Evolutionary conservation across 2,888 invertebrate species (phyloP).

Genomic region (Calameuta pallipes): DNA sequence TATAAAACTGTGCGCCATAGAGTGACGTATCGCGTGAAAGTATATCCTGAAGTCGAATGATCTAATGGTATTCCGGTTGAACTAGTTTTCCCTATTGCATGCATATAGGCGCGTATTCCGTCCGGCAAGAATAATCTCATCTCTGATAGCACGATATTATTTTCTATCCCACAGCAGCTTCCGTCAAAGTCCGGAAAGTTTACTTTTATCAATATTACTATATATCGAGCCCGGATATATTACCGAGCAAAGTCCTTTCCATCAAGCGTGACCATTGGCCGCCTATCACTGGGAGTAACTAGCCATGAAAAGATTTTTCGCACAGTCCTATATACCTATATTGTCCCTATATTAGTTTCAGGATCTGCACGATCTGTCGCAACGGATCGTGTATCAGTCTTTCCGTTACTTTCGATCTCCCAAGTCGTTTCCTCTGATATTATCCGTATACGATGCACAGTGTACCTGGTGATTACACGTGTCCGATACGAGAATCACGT

Average conservation of each 20-base stretch:
- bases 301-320: constrained; percentile 9
- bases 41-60: constrained; percentile 7
- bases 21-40: constrained; percentile 1
- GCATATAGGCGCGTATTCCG: neutral
- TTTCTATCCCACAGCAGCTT: neutral
- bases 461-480: neutral
- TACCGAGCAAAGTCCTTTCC: constrained; percentile 26
- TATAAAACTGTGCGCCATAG: constrained; percentile 1
- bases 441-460: neutral
- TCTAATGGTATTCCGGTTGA: neutral
- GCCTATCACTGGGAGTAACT: constrained; percentile 46
- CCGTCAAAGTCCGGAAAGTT: neutral
- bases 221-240: neutral
- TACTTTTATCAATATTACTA: neutral
- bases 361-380: constrained; percentile 45
- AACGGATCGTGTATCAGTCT: constrained; percentile 31
- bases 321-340: constrained; percentile 27
- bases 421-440: neutral
- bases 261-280: constrained; percentile 58
- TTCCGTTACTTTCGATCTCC: neutral
- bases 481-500: neutral
- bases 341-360: constrained; percentile 22
- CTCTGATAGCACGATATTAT: neutral
- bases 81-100: neutral
- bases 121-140: neutral